These are phyloP conservation scores for Drosophila neotestacea DNA, from an alignment of 2,888 invertebrate genomes.

Conservation along the genomic window DNA sequence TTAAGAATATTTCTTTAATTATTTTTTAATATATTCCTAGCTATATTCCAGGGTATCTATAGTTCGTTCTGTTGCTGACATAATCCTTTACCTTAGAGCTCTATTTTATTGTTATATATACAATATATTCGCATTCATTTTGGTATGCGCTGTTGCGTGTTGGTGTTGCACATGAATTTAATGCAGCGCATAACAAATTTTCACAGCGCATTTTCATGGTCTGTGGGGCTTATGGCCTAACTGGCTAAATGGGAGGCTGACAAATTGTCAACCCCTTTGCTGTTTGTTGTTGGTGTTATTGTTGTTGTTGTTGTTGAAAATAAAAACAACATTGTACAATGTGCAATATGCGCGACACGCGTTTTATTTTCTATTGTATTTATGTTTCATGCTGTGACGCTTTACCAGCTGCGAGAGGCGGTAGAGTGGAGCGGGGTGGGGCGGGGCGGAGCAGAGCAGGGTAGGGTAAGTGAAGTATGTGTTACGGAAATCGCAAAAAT, in stretches of 20 bases:
- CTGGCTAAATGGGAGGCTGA: constrained; percentile 79
- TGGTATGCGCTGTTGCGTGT: constrained; percentile 13
- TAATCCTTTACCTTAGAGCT: constrained; percentile 23
- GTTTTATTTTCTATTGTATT: constrained; percentile 77
- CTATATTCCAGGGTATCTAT: constrained; percentile 13
- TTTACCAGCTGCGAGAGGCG: constrained; percentile 9
- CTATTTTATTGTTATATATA: constrained; percentile 49
- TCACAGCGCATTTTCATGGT: constrained; percentile 76
- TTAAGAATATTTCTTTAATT: no score
- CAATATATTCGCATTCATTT: constrained; percentile 11
- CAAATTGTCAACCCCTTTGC: constrained; percentile 70
- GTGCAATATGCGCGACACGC: constrained; percentile 79
- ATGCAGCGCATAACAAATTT: constrained; percentile 77
- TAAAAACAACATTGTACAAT: constrained; percentile 71
- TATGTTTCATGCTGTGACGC: constrained; percentile 74
- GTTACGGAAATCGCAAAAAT: constrained; percentile 81
- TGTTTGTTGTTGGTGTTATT: constrained; percentile 5
- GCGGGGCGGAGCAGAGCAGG: not conserved
- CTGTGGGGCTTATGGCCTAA: constrained; percentile 60
- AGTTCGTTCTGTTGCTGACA: not conserved
- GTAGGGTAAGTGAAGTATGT: not conserved
- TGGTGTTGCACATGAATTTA: constrained; percentile 68
- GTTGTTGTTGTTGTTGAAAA: constrained; percentile 45
- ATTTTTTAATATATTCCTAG: no score
- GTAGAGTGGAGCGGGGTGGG: not conserved